These are phyloP conservation scores for Anagrus nilaparvatae DNA, from an alignment of 1,140 invertebrate genomes.

Conservation along the genomic window DNA sequence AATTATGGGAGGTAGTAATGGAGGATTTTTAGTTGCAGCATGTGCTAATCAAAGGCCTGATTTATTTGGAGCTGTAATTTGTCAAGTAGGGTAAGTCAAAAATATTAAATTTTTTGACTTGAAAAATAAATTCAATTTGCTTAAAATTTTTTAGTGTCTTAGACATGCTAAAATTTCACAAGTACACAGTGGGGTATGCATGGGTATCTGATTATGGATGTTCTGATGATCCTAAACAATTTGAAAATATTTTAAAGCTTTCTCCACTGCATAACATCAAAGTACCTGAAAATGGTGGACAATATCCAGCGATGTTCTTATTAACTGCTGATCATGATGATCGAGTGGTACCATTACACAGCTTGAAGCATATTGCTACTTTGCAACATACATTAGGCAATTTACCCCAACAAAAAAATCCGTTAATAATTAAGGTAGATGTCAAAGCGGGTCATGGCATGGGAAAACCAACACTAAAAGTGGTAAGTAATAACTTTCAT, in stretches of 20 bases:
- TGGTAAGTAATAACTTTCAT: constrained; percentile 48
- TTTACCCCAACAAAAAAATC: constrained; percentile 65
- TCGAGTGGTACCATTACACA: constrained; percentile 91
- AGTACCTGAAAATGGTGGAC: constrained; percentile 46
- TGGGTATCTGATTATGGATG: constrained; percentile 96
- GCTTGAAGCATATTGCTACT: constrained; percentile 88
- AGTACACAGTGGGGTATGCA: constrained; percentile 95
- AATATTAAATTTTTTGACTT: not conserved
- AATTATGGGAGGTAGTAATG: constrained; percentile 94
- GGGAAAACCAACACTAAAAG: constrained; percentile 91
- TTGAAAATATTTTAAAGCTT: constrained; percentile 81
- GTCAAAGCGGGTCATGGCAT: constrained; percentile 93
- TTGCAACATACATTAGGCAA: constrained; percentile 68
- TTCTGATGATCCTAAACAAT: constrained; percentile 80
- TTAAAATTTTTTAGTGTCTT: constrained; percentile 59
- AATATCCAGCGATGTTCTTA: constrained; percentile 87
- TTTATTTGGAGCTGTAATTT: constrained; percentile 82
- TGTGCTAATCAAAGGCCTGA: constrained; percentile 92
- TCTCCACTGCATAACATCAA: constrained; percentile 92
- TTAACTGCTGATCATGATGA: constrained; percentile 97
- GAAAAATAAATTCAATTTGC: not conserved
- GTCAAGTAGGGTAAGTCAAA: constrained; percentile 75
- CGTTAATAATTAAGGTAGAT: constrained; percentile 81
- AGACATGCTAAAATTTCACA: constrained; percentile 96
- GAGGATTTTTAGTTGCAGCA: constrained; percentile 86